Evolutionary conservation across 2,888 invertebrate genomes (phyloP).

Genomic region (Leucoptera coffeella): DNA sequence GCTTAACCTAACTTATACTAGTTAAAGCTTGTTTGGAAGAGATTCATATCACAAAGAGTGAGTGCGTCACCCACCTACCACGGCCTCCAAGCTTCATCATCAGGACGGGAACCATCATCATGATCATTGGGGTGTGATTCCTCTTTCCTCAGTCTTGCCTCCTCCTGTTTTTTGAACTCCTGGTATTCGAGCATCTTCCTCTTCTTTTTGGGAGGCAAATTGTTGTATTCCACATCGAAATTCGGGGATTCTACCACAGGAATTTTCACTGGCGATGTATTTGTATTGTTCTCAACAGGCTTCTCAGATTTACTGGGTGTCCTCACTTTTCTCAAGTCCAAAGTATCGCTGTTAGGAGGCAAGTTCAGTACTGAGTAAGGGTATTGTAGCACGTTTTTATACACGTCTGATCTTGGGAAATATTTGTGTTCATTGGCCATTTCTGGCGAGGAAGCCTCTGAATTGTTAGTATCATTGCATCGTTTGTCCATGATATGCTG

Average conservation of each 20-base stretch:
- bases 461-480: constrained; percentile 20
- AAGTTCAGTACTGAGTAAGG: constrained; percentile 18
- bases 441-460: constrained; percentile 7
- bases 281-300: background rate
- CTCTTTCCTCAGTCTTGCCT: constrained; percentile 28
- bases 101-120: constrained; percentile 24
- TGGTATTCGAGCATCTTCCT: constrained; percentile 48
- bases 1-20: constrained; percentile 26
- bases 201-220: constrained; percentile 48
- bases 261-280: background rate
- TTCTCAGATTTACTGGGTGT: constrained; percentile 25
- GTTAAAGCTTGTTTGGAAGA: constrained; percentile 51
- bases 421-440: constrained; percentile 21
- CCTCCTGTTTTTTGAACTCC: constrained; percentile 46
- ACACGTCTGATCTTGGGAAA: constrained; percentile 25
- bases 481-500: constrained; percentile 49
- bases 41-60: constrained; percentile 35
- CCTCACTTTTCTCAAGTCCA: constrained; percentile 39
- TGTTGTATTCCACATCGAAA: constrained; percentile 34
- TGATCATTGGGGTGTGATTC: constrained; percentile 23
- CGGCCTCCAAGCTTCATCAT: no score
- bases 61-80: constrained; percentile 16
- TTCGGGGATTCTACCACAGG: background rate
- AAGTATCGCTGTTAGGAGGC: constrained; percentile 21
- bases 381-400: constrained; percentile 20